These are phyloP conservation scores for Clepsis dumicolana DNA, from an alignment of 2,888 invertebrate genomes.

Conservation along the genomic window DNA sequence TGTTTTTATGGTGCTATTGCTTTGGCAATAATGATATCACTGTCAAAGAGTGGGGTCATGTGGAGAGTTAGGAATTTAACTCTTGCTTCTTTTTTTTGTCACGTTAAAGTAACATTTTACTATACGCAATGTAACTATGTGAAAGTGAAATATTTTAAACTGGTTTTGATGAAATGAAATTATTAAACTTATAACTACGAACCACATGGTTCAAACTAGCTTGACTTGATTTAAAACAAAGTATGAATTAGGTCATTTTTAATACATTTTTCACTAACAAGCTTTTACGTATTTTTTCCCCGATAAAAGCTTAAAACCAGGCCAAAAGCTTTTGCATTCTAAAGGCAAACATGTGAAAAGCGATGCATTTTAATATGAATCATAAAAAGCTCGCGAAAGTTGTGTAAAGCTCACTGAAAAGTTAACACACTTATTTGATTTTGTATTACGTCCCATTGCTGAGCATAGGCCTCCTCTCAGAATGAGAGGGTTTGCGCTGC, in stretches of 20 bases:
- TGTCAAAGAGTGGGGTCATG: background rate
- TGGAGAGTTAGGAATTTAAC: background rate
- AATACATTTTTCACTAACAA: too few relatives aligned
- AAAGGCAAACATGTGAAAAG: slow-evolving; percentile 11
- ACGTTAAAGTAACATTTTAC: too few relatives aligned
- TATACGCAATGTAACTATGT: too few relatives aligned
- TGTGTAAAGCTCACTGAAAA: background rate
- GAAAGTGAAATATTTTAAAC: too few relatives aligned
- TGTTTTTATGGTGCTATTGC: slow-evolving; percentile 22
- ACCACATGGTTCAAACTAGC: too few relatives aligned
- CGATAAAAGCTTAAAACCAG: background rate
- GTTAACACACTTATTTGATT: background rate
- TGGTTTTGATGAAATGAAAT: too few relatives aligned
- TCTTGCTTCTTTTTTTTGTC: background rate
- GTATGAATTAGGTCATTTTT: too few relatives aligned
- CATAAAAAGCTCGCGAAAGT: background rate
- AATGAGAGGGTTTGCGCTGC: too few relatives aligned
- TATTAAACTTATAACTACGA: too few relatives aligned
- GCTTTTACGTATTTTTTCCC: background rate
- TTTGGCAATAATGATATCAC: slow-evolving; percentile 3
- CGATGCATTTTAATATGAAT: slow-evolving; percentile 21
- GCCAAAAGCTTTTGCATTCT: slow-evolving; percentile 9
- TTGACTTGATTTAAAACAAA: too few relatives aligned
- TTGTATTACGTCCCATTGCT: too few relatives aligned
- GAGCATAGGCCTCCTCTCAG: too few relatives aligned